Conservation (phyloP, 2,888 invertebrate genomes). For the Mamestra brassicae region DNA sequence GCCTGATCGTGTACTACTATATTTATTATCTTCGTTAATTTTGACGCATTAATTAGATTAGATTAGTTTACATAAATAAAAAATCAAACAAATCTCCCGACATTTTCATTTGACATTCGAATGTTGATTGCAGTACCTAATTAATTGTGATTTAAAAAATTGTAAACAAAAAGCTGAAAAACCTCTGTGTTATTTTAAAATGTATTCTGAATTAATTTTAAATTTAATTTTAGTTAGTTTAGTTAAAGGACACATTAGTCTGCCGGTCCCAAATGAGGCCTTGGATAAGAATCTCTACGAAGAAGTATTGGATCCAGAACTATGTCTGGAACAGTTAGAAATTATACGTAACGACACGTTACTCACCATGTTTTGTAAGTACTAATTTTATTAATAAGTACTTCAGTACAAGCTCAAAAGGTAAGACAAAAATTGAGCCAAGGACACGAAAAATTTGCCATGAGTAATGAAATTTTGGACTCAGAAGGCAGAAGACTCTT, state of each 20-base stretch:
- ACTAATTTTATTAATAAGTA: conserved; percentile 12
- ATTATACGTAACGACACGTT: conserved; percentile 64
- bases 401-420: not conserved
- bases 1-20: too few relatives aligned
- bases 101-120: not conserved
- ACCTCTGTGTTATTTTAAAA: conserved; percentile 5
- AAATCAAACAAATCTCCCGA: conserved; percentile 7
- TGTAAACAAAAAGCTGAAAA: not conserved
- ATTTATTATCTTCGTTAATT: conserved; percentile 11
- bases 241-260: conserved; percentile 49
- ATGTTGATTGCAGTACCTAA: conserved; percentile 8
- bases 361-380: conserved; percentile 76
- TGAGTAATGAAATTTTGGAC: too few relatives aligned
- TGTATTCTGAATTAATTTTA: conserved; percentile 39
- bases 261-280: conserved; percentile 58
- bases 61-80: conserved; percentile 41
- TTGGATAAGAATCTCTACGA: conserved; percentile 76
- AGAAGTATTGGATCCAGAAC: conserved; percentile 74
- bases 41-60: conserved; percentile 16
- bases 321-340: conserved; percentile 76
- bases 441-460: not conserved
- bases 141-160: not conserved
- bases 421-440: not conserved
- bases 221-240: conserved; percentile 35
- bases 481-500: too few relatives aligned